Conservation (phyloP, 2,888 invertebrate genomes). For the Drosophila quinaria region DNA sequence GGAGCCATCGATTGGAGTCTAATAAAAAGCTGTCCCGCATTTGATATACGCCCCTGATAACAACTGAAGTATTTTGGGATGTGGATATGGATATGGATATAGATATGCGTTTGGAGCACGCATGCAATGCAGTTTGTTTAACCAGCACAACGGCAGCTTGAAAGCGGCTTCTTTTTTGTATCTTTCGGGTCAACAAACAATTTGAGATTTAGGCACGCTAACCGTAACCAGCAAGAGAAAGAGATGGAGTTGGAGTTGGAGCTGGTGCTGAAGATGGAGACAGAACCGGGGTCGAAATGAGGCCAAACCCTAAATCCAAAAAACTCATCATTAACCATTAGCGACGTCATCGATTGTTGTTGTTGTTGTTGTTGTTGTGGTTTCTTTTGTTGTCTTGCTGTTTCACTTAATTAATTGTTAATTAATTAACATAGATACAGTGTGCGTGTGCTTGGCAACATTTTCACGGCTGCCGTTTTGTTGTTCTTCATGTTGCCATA, state of each 20-base stretch:
- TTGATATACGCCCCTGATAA: conserved; percentile 72
- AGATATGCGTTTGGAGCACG: conserved; percentile 51
- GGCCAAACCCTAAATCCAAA: conserved; percentile 69
- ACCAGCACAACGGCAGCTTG: conserved; percentile 56
- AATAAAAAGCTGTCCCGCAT: conserved; percentile 68
- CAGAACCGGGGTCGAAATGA: conserved; percentile 48
- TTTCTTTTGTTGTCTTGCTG: conserved; percentile 54
- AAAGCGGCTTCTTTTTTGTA: conserved; percentile 45
- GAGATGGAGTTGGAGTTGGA: background rate
- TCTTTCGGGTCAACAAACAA: conserved; percentile 44
- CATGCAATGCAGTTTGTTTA: conserved; percentile 20
- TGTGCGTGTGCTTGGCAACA: conserved; percentile 55
- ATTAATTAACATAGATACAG: conserved; percentile 79
- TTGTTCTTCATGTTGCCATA: conserved; percentile 38
- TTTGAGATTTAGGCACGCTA: conserved; percentile 71
- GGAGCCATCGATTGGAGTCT: conserved; percentile 32
- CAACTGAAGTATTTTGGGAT: conserved; percentile 15
- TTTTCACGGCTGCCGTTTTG: conserved; percentile 73
- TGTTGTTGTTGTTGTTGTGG: conserved; percentile 43
- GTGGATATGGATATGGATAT: conserved; percentile 16
- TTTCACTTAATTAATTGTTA: conserved; percentile 79
- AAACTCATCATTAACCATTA: conserved; percentile 80
- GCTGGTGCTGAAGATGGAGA: background rate
- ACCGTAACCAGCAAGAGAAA: conserved; percentile 34
- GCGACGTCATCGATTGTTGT: conserved; percentile 74